Percentiles rank a stretch among this genome's conserved stretches.
phyloP scores from a whole-genome alignment of 2,113 vertebrate species.

The Lepidiolamprologus cunningtoni region DNA sequence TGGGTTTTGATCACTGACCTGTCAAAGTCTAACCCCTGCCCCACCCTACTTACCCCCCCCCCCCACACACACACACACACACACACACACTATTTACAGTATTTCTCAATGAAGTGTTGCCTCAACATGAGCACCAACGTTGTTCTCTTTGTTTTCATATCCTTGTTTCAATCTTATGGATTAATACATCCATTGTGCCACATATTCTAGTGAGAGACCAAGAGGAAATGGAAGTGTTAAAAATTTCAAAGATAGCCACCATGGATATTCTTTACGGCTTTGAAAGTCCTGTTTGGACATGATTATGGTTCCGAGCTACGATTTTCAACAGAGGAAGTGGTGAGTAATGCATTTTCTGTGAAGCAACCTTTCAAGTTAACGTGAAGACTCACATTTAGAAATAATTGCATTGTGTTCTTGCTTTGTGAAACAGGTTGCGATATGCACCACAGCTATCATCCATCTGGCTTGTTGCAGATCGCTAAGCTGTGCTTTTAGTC shows the following conservation, averaged over 20 bases:
- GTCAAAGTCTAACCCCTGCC: constrained; percentile 63
- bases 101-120: not conserved
- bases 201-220: not conserved
- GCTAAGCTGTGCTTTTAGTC: not conserved
- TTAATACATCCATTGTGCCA: not conserved
- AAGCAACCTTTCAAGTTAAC: not conserved
- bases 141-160: not conserved
- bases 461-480: not conserved
- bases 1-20: constrained; percentile 90
- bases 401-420: not conserved
- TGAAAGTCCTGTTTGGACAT: not conserved
- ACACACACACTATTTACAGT: not conserved
- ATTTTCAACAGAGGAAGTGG: not conserved
- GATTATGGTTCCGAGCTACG: not conserved
- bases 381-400: not conserved
- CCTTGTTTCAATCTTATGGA: not conserved
- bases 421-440: not conserved
- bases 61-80: too few relatives aligned
- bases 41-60: not conserved
- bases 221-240: not conserved
- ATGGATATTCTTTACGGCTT: not conserved
- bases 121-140: not conserved
- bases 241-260: not conserved
- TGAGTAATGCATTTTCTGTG: not conserved
- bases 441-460: not conserved